These are phyloP conservation scores for Seira musarum DNA, from an alignment of 2,888 invertebrate genomes.

Conservation along the genomic window DNA sequence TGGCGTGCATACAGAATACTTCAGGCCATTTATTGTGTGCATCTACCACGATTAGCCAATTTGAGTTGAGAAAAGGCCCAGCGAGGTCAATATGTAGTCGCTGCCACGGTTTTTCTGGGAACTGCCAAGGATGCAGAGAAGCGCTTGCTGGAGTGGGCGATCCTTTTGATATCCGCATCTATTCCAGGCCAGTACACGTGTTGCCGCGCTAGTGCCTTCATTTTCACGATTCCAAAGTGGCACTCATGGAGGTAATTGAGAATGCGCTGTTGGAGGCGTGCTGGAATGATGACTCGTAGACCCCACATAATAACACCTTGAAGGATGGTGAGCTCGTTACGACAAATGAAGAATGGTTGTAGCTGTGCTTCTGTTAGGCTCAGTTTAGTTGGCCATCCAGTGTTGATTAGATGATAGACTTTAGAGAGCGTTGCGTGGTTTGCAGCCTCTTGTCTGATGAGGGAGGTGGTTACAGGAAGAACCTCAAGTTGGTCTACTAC, in stretches of 20 bases:
- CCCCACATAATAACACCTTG: constrained; percentile 48
- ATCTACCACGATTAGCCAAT: constrained; percentile 55
- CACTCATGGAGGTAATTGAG: constrained; percentile 28
- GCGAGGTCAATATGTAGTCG: constrained; percentile 48
- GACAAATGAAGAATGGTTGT: constrained; percentile 21
- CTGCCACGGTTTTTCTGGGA: constrained; percentile 50
- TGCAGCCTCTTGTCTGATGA: neutral
- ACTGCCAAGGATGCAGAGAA: constrained; percentile 54
- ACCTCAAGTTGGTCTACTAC: neutral
- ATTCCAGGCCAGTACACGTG: constrained; percentile 58
- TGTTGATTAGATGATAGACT: too few relatives aligned
- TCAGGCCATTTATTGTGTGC: constrained; percentile 61
- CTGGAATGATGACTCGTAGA: constrained; percentile 45
- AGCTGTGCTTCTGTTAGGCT: constrained; percentile 5
- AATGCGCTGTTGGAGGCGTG: constrained; percentile 14
- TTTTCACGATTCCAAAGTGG: constrained; percentile 50
- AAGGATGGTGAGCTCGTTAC: constrained; percentile 30
- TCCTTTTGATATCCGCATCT: constrained; percentile 32
- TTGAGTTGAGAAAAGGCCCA: constrained; percentile 50
- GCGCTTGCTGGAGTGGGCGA: constrained; percentile 21
- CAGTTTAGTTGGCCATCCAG: constrained; percentile 40
- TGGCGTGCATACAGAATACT: constrained; percentile 22
- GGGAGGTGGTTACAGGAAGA: neutral
- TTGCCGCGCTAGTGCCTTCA: constrained; percentile 54
- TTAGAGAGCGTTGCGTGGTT: too few relatives aligned